These are phyloP conservation scores for Gastrophryne carolinensis DNA, from an alignment of 2,797 vertebrate species.

Conservation along the genomic window DNA sequence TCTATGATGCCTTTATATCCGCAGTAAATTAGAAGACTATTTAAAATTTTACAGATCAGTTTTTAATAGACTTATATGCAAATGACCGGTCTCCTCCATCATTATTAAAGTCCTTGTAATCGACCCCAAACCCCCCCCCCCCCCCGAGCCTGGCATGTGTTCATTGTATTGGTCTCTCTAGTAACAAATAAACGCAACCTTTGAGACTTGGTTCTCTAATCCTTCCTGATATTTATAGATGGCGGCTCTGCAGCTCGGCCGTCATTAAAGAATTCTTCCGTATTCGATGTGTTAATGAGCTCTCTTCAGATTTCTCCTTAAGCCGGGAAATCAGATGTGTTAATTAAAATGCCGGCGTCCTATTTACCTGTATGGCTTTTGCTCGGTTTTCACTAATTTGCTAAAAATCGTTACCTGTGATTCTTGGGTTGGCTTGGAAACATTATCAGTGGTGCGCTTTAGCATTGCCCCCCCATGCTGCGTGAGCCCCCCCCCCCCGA, in stretches of 20 bases:
- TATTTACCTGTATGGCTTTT: conserved; percentile 26
- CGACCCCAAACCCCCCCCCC: too few species aligned
- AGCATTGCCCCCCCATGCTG: too few species aligned
- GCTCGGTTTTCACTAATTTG: conserved; percentile 31
- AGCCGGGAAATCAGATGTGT: conserved; percentile 36
- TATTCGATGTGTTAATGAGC: conserved; percentile 31
- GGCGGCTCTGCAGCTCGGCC: not conserved
- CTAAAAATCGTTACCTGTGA: conserved; percentile 15
- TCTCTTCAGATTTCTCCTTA: conserved; percentile 17
- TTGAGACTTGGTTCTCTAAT: not conserved
- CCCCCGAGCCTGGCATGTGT: not conserved
- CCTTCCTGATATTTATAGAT: conserved; percentile 25
- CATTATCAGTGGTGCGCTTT: not conserved
- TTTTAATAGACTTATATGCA: too few species aligned
- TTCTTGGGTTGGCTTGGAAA: conserved; percentile 26
- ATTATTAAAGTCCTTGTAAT: too few species aligned
- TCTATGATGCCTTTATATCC: too few species aligned
- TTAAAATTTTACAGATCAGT: too few species aligned
- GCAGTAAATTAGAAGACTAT: too few species aligned
- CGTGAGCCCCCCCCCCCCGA: too few species aligned
- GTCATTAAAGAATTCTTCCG: conserved; percentile 21
- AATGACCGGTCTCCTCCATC: too few species aligned
- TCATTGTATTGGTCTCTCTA: not conserved
- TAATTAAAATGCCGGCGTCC: conserved; percentile 45
- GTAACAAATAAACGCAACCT: not conserved